phyloP scores from a whole-genome alignment of 2,113 vertebrate species.

The Peromyscus californicus region DNA sequence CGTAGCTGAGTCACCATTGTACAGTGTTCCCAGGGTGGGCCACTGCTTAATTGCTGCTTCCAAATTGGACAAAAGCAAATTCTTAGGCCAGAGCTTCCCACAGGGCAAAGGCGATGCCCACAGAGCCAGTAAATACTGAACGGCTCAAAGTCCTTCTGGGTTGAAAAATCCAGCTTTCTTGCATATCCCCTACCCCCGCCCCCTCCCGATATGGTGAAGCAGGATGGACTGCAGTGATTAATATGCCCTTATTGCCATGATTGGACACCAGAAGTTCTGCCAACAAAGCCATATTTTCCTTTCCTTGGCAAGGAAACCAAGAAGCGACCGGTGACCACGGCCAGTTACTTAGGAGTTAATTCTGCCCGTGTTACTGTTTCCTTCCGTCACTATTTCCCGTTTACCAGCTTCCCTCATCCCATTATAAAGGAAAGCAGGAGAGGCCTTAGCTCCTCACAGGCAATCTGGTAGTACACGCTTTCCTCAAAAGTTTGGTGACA shows the following conservation, averaged over 20 bases:
- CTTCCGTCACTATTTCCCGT: background rate
- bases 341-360: conserved; percentile 41
- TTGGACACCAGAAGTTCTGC: background rate
- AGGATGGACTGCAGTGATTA: background rate
- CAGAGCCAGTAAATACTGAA: background rate
- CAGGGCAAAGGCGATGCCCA: background rate
- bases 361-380: conserved; percentile 17
- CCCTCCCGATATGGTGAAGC: background rate
- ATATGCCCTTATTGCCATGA: background rate
- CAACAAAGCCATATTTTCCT: background rate
- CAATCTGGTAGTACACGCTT: background rate
- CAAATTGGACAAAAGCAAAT: conserved; percentile 39
- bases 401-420: background rate
- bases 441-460: background rate
- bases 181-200: background rate
- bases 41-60: background rate
- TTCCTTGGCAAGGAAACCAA: conserved; percentile 33
- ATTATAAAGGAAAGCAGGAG: background rate
- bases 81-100: background rate
- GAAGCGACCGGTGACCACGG: conserved; percentile 1
- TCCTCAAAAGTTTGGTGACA: background rate
- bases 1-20: background rate
- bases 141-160: background rate
- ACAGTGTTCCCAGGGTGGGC: background rate
- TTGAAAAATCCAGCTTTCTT: background rate